phyloP scores from a whole-genome alignment of 2,888 invertebrate species.

The Cryptus viduatorius region DNA sequence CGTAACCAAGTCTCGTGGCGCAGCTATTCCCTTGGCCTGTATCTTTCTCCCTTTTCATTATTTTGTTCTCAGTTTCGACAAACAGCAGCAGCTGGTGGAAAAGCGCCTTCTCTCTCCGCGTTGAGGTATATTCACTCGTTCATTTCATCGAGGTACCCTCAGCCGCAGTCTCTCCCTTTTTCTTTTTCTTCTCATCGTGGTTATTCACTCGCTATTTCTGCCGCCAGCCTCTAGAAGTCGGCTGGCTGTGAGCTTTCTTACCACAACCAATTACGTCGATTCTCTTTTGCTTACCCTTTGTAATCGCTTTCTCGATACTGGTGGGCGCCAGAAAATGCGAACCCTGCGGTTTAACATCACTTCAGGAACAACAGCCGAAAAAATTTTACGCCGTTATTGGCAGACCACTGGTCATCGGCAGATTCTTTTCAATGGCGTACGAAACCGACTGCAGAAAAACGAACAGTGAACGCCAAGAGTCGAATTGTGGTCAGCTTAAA shows the following conservation, averaged over 20 bases:
- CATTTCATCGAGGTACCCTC: constrained; percentile 46
- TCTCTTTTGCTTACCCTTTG: constrained; percentile 73
- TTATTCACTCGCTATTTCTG: constrained; percentile 34
- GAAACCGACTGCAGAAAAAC: background rate
- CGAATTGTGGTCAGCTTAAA: background rate
- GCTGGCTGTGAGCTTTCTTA: constrained; percentile 25
- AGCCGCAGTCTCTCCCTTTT: constrained; percentile 31
- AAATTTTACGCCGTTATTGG: background rate
- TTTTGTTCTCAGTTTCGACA: constrained; percentile 44
- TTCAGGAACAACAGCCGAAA: constrained; percentile 11
- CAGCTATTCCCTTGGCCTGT: constrained; percentile 3
- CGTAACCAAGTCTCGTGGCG: constrained; percentile 35
- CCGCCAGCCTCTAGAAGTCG: constrained; percentile 38
- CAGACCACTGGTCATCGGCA: background rate
- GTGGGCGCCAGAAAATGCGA: constrained; percentile 37
- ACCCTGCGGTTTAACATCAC: constrained; percentile 48
- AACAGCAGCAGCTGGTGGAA: constrained; percentile 40
- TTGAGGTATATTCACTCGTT: constrained; percentile 41
- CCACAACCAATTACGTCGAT: constrained; percentile 74
- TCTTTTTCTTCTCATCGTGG: constrained; percentile 22
- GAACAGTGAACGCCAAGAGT: background rate
- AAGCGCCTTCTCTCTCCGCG: constrained; percentile 48
- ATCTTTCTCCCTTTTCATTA: constrained; percentile 25
- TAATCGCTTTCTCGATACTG: constrained; percentile 73
- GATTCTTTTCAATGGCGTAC: background rate